These are phyloP conservation scores for Nomada fabriciana DNA, from an alignment of 2,888 invertebrate species.

Conservation along the genomic window DNA sequence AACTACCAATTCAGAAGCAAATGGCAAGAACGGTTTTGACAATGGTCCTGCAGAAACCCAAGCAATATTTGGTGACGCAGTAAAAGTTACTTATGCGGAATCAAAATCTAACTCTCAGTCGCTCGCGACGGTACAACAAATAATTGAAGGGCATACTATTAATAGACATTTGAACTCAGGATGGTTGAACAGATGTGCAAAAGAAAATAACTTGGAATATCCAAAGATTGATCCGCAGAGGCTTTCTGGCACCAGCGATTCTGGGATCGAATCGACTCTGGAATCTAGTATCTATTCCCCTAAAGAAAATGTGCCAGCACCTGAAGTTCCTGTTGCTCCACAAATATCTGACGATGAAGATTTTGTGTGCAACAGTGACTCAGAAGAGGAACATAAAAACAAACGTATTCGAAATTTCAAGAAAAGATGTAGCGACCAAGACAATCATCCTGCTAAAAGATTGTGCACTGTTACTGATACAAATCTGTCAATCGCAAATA, in stretches of 20 bases:
- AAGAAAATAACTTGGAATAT: slow-evolving; percentile 70
- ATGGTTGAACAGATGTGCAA: slow-evolving; percentile 86
- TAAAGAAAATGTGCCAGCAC: slow-evolving; percentile 27
- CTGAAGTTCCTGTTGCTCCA: background rate
- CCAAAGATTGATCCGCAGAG: slow-evolving; percentile 54
- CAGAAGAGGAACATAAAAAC: slow-evolving; percentile 85
- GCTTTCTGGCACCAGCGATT: slow-evolving; percentile 77
- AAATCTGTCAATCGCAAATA: background rate
- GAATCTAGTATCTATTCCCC: slow-evolving; percentile 72
- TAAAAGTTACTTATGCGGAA: slow-evolving; percentile 74
- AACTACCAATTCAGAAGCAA: background rate
- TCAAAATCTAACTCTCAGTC: slow-evolving; percentile 69
- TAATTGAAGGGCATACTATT: slow-evolving; percentile 71
- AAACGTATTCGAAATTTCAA: slow-evolving; percentile 86
- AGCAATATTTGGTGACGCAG: slow-evolving; percentile 67
- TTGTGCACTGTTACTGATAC: slow-evolving; percentile 43
- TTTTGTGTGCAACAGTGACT: slow-evolving; percentile 89
- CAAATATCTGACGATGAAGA: slow-evolving; percentile 88
- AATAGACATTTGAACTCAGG: slow-evolving; percentile 85
- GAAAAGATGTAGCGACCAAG: slow-evolving; percentile 83
- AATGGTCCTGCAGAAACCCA: slow-evolving; percentile 46
- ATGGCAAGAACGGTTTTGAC: slow-evolving; percentile 46
- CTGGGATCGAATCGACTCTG: slow-evolving; percentile 77
- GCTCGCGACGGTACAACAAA: slow-evolving; percentile 79
- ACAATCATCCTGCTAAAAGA: slow-evolving; percentile 63